Conservation (phyloP, 2,113 vertebrate genomes). For the Myotis brandtii region DNA sequence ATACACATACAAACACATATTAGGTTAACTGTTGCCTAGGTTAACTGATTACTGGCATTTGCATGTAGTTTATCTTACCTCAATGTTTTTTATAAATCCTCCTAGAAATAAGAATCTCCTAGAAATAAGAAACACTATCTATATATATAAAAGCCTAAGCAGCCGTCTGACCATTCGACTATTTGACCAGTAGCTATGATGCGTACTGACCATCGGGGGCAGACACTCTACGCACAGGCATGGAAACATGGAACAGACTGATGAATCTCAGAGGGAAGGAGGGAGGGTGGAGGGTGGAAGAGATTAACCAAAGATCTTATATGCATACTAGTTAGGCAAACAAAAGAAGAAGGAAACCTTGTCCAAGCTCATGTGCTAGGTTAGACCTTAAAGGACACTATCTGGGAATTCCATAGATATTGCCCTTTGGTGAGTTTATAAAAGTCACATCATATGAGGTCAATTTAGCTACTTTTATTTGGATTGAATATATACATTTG, state of each 20-base stretch:
- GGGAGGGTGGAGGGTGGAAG: too few relatives aligned
- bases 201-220: too few relatives aligned
- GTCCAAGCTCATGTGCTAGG: background rate
- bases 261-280: too few relatives aligned
- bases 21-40: background rate
- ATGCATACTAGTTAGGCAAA: background rate
- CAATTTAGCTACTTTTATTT: conserved; percentile 39
- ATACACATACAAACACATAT: background rate
- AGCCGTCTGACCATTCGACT: too few relatives aligned
- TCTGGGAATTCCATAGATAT: background rate
- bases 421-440: background rate
- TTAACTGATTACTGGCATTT: background rate
- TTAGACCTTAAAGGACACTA: background rate
- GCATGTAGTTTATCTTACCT: background rate
- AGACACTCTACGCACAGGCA: too few relatives aligned
- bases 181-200: too few relatives aligned
- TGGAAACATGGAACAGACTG: too few relatives aligned
- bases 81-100: background rate
- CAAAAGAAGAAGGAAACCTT: background rate
- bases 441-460: background rate
- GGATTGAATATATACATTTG: conserved; percentile 30
- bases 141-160: too few relatives aligned
- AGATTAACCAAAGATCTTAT: too few relatives aligned
- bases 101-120: background rate
- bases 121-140: conserved; percentile 1